A percentile compares a stretch with the other conserved stretches of the same genome.
Conservation (phyloP, 2,113 vertebrate genomes). For the Forbesichthys agassizii region DNA sequence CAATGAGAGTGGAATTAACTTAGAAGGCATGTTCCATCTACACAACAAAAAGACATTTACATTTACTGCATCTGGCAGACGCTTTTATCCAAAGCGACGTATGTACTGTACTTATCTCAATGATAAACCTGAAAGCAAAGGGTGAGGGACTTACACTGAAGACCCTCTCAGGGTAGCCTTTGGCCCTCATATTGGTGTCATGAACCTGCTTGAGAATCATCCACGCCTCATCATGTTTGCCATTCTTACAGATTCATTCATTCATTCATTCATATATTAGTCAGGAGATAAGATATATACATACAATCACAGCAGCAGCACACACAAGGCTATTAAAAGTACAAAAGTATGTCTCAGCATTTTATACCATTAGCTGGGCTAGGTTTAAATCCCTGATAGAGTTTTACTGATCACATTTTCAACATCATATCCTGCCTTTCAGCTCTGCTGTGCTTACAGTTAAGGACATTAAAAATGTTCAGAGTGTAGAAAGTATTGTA, state of each 20-base stretch:
- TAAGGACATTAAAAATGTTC: too few relatives aligned
- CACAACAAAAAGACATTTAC: too few relatives aligned
- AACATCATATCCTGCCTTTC: too few relatives aligned
- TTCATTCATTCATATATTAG: not conserved
- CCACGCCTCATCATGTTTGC: constrained; percentile 96
- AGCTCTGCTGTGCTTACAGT: too few relatives aligned
- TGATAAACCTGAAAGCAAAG: not conserved
- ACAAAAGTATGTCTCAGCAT: not conserved
- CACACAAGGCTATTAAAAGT: not conserved
- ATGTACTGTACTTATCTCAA: too few relatives aligned
- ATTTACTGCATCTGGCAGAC: too few relatives aligned
- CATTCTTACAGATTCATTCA: constrained; percentile 77
- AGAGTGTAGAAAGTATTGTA: too few relatives aligned
- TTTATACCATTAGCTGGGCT: not conserved
- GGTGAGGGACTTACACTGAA: constrained; percentile 84
- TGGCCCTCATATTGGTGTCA: constrained; percentile 98
- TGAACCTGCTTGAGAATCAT: constrained; percentile 99
- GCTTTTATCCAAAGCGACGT: too few relatives aligned
- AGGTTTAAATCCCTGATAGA: too few relatives aligned
- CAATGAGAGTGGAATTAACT: too few relatives aligned
- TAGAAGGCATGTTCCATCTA: too few relatives aligned
- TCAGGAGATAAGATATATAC: not conserved
- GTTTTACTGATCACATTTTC: too few relatives aligned
- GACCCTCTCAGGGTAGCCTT: constrained; percentile 93
- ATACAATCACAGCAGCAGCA: not conserved